phyloP scores from a whole-genome alignment of 2,888 invertebrate genomes.

The Cantharis lateralis region DNA sequence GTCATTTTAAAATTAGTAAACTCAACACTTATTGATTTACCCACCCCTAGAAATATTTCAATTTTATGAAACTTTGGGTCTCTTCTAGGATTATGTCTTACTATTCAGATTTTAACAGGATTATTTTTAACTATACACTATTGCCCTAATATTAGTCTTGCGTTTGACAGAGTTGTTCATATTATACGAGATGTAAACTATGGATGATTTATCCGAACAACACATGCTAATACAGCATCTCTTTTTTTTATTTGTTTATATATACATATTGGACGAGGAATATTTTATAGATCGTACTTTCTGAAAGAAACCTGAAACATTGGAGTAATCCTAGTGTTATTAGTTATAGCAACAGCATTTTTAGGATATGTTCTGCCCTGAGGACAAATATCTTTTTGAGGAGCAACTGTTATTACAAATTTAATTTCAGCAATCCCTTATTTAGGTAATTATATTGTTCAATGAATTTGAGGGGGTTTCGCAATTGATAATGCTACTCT shows the following conservation, averaged over 20 bases:
- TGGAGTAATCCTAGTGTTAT: slow-evolving; percentile 69
- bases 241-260: slow-evolving; percentile 75
- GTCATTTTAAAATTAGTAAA: slow-evolving; percentile 64
- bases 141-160: slow-evolving; percentile 64
- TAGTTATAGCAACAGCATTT: slow-evolving; percentile 74
- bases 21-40: slow-evolving; percentile 64
- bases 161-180: slow-evolving; percentile 70
- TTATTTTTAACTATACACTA: slow-evolving; percentile 74
- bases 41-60: slow-evolving; percentile 66
- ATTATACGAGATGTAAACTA: slow-evolving; percentile 73
- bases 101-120: slow-evolving; percentile 70
- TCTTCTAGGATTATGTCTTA: slow-evolving; percentile 65
- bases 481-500: slow-evolving; percentile 74
- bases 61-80: slow-evolving; percentile 73
- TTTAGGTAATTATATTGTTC: slow-evolving; percentile 65
- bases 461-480: slow-evolving; percentile 79
- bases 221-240: slow-evolving; percentile 75
- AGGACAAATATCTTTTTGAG: slow-evolving; percentile 83
- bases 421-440: slow-evolving; percentile 74
- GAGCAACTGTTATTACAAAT: slow-evolving; percentile 78
- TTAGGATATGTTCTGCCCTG: slow-evolving; percentile 79
- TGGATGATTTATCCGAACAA: slow-evolving; percentile 68
- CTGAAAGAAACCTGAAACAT: slow-evolving; percentile 65
- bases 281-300: slow-evolving; percentile 58
- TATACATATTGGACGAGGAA: slow-evolving; percentile 69